Conservation (phyloP, 1,140 invertebrate genomes). For the Coptotermes formosanus region DNA sequence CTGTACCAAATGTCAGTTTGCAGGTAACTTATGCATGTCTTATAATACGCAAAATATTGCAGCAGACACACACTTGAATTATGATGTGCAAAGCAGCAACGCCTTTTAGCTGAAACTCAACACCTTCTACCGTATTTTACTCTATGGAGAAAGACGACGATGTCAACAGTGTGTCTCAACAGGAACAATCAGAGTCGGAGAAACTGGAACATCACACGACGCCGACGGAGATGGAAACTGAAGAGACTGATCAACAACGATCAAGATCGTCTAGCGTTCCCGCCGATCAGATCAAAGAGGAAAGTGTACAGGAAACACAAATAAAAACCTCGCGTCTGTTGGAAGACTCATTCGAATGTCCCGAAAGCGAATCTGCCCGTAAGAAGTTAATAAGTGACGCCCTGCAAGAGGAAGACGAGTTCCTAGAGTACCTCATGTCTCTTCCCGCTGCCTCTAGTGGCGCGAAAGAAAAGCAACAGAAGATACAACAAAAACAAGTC, state of each 20-base stretch:
- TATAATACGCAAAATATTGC: no score
- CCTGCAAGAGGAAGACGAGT: conserved; percentile 40
- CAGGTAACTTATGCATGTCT: no score
- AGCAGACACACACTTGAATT: no score
- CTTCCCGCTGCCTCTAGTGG: conserved; percentile 37
- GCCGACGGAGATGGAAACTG: background rate
- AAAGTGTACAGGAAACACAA: background rate
- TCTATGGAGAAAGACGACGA: background rate
- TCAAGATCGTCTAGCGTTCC: background rate
- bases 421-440: conserved; percentile 43
- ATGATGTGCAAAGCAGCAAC: no score
- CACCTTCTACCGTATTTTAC: no score
- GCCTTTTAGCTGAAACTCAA: no score
- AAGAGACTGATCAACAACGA: background rate
- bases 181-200: background rate
- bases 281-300: background rate
- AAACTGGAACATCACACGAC: background rate
- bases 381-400: conserved; percentile 31
- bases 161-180: background rate
- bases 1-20: no score
- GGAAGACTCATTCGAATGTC: conserved; percentile 9
- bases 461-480: conserved; percentile 32
- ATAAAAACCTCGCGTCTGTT: background rate
- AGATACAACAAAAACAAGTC: background rate
- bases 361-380: background rate